These are phyloP conservation scores for Anthonomus grandis DNA, from an alignment of 1,140 invertebrate genomes.

Conservation along the genomic window DNA sequence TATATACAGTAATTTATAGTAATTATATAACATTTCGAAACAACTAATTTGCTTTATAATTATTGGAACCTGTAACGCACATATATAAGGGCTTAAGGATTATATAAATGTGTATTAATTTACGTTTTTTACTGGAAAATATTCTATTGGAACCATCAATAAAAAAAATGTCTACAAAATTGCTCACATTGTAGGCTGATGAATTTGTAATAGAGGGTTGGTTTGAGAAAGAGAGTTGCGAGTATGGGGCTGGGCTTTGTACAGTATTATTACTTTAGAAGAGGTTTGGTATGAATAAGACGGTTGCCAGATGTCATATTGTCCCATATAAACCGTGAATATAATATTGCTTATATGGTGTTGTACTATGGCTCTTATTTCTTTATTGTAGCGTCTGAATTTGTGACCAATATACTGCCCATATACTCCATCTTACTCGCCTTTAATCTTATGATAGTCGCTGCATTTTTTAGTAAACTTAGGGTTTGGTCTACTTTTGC, in stretches of 20 bases:
- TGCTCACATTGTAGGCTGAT: neutral
- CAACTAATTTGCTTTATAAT: conserved; percentile 12
- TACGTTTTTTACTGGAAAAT: neutral
- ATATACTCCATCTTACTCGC: too few species aligned
- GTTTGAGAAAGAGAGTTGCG: conserved; percentile 6
- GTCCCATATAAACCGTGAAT: neutral
- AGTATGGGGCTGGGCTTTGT: conserved; percentile 2
- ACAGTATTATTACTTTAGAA: conserved; percentile 1
- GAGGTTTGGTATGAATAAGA: neutral
- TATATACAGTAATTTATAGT: neutral
- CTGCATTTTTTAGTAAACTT: too few species aligned
- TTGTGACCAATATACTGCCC: too few species aligned
- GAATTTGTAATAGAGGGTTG: conserved; percentile 1
- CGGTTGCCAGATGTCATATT: neutral
- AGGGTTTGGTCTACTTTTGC: too few species aligned
- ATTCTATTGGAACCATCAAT: neutral
- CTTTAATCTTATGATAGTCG: too few species aligned
- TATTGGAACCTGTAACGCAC: conserved; percentile 6
- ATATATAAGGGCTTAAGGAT: conserved; percentile 10
- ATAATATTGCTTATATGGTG: neutral
- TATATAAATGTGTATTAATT: conserved; percentile 7
- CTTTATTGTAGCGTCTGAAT: too few species aligned
- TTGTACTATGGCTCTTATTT: neutral
- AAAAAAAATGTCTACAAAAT: neutral
- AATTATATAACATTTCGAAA: conserved; percentile 12